Percentiles rank a stretch among this genome's conserved stretches.
These are phyloP conservation scores for Hephaestus fuliginosus DNA, from an alignment of 2,797 vertebrate genomes.

Conservation along the genomic window DNA sequence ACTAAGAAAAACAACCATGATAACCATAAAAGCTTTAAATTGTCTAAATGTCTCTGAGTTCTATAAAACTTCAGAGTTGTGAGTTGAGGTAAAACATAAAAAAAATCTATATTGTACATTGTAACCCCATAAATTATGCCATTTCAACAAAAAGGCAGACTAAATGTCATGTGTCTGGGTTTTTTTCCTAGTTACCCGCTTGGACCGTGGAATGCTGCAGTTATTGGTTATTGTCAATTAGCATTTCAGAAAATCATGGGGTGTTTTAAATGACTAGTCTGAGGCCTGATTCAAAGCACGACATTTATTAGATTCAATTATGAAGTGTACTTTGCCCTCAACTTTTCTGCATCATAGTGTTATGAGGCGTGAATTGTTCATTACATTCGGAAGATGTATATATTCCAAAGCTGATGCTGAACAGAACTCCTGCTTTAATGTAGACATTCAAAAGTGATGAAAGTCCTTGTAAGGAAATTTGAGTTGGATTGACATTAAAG, in stretches of 20 bases:
- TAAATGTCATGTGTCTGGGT: neutral
- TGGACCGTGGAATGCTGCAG: neutral
- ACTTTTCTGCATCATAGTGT: neutral
- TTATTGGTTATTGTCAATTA: slow-evolving; percentile 17
- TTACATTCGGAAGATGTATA: neutral
- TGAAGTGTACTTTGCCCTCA: neutral
- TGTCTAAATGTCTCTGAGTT: neutral
- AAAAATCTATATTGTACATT: neutral
- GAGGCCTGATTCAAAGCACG: neutral
- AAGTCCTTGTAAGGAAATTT: neutral
- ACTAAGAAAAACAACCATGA: neutral
- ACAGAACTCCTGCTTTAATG: neutral
- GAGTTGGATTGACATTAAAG: neutral
- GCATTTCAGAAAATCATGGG: neutral
- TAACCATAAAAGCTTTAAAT: neutral
- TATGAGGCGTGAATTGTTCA: neutral
- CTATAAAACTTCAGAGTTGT: neutral
- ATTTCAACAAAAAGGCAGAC: neutral
- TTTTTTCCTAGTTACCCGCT: neutral
- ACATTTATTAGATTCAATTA: slow-evolving; percentile 1
- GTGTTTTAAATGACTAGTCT: neutral
- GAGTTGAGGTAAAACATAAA: neutral
- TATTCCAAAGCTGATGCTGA: no score
- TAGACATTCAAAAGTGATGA: neutral
- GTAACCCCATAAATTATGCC: neutral